Evolutionary conservation across 2,113 vertebrate species (phyloP).

Genomic region (Chlorodrepanis virens): DNA sequence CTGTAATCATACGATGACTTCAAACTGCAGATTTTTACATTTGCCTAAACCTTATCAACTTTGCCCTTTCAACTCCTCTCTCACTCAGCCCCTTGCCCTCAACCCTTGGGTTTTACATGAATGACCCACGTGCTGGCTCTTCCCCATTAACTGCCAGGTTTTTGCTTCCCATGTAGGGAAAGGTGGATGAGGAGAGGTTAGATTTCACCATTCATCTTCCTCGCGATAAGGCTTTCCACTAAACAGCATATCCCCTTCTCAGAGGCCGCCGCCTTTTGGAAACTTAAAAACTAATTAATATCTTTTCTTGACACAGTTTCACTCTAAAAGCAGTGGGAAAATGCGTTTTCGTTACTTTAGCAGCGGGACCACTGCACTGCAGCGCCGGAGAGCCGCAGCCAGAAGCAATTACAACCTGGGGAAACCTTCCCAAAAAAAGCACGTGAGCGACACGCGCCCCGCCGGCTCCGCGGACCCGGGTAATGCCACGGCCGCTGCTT

Average conservation of each 20-base stretch:
- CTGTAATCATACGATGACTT: not conserved
- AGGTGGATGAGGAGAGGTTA: not conserved
- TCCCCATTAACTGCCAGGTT: not conserved
- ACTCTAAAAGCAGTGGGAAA: not conserved
- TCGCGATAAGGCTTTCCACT: not conserved
- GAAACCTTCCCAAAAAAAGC: not conserved
- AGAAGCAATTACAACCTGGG: not conserved
- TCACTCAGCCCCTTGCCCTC: not conserved
- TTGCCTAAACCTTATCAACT: not conserved
- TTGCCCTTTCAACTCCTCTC: not conserved
- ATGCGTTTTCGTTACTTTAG: not conserved
- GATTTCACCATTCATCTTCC: not conserved
- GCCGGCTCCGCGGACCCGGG: not conserved
- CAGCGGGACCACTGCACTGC: not conserved
- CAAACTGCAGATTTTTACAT: not conserved
- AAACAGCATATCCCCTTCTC: not conserved
- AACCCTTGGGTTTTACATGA: not conserved
- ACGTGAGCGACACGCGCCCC: not conserved
- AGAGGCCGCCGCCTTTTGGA: not conserved
- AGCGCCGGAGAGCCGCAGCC: not conserved
- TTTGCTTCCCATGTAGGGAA: not conserved
- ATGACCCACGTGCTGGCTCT: not conserved
- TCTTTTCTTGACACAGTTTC: not conserved
- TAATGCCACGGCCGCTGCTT: rapidly evolving
- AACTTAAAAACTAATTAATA: not conserved